Evolutionary conservation across 2,797 vertebrate species (phyloP), one percentile per base, ranked within the genome.

Genomic region (Danio jaintianensis): DNA sequence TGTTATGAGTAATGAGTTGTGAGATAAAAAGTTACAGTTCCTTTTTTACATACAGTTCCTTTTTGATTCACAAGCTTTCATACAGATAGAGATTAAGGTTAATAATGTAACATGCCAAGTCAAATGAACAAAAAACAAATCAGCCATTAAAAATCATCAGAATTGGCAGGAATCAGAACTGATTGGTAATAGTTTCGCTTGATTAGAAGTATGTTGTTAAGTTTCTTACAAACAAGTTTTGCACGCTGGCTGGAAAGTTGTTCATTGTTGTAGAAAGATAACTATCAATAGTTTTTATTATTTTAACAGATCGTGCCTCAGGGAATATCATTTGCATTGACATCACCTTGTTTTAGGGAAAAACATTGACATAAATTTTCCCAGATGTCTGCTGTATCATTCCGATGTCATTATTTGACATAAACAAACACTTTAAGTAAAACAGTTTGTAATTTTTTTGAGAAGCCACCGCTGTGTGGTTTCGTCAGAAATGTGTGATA

Each of bases 401-500:
- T 13, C 50, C 1, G 9, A 36, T 6, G 13, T 50, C 50, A 63
- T 55, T 7, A 1, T 3, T 15, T 73, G 58, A 50, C 55, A 77
- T 18, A 50, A 61, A 72, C n/a, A 72, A 76, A 73, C 53, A 47
- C 15, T 16, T 69, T 48, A 38, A 16, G 13, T 40, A 47, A 59
- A 48, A 80, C 16, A 62, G 40, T 50, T 64, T 56, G 42, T 68
- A 11, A 3, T 48, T 50, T 53, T 56, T 75, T 71, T 63, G n/a
- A 18, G 64, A 4, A 48, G 9, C 13, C 9, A 22, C 29, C 48
- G 56, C 61, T 16, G 84, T 85, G 85, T 88, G 75, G 66, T 70
- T 82, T 84, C 0, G 61, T 61, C 16, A 12, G 22, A 71, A 76
- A 78, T 84, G 86, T 74, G 48, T 84, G 73, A 86, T n/a, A 16